Evolutionary conservation across 2,888 invertebrate species (phyloP).

Genomic region (Psylliodes chrysocephalus): DNA sequence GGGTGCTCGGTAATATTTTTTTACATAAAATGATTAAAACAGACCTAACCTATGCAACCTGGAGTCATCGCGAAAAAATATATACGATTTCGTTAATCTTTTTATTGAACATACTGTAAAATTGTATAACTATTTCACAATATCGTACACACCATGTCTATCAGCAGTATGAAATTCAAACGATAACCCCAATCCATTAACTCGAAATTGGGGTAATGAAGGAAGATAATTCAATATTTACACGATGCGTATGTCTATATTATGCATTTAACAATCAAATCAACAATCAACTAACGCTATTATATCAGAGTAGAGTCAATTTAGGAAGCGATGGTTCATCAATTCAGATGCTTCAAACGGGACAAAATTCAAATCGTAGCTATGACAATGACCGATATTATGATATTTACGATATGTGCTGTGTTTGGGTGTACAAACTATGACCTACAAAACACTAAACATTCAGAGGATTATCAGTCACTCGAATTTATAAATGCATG

Average conservation of each 20-base stretch:
- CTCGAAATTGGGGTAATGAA: slow-evolving; percentile 10
- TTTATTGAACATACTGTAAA: too few species aligned
- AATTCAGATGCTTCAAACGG: background rate
- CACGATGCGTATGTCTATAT: background rate
- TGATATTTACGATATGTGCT: slow-evolving; percentile 4
- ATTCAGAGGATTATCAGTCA: slow-evolving; percentile 28
- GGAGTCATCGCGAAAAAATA: too few species aligned
- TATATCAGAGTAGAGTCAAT: slow-evolving; percentile 6
- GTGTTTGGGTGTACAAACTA: slow-evolving; percentile 32
- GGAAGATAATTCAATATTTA: slow-evolving; percentile 16
- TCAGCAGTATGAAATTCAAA: background rate
- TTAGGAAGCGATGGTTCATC: background rate
- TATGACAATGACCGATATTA: background rate
- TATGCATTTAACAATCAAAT: background rate
- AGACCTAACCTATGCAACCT: too few species aligned
- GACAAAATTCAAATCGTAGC: background rate
- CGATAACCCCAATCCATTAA: background rate
- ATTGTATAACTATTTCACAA: too few species aligned
- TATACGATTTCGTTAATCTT: too few species aligned
- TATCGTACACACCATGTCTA: too few species aligned
- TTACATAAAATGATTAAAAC: too few species aligned
- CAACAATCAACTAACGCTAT: slow-evolving; percentile 10
- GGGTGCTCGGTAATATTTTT: too few species aligned
- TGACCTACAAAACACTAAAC: slow-evolving; percentile 32
- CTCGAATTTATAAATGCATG: background rate